These are phyloP conservation scores for Zygogramma bicolorata DNA, from an alignment of 2,888 invertebrate genomes.

Conservation along the genomic window DNA sequence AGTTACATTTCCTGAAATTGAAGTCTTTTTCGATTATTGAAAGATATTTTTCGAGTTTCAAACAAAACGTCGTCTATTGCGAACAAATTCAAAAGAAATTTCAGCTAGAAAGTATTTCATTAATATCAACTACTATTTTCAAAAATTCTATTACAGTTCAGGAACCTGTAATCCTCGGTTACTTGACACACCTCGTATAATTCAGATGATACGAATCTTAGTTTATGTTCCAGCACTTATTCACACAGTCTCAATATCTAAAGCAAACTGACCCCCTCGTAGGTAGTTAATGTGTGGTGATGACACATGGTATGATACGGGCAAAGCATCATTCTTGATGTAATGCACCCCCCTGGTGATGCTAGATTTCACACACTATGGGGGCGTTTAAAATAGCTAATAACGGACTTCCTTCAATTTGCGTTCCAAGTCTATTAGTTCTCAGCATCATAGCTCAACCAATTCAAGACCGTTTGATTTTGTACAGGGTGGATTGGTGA, in stretches of 20 bases:
- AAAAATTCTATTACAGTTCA: too few relatives aligned
- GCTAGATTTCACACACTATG: not conserved
- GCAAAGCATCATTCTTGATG: not conserved
- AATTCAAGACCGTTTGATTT: not conserved
- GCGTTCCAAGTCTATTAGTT: slow-evolving; percentile 1
- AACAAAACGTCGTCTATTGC: too few relatives aligned
- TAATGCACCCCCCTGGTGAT: not conserved
- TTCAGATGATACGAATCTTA: too few relatives aligned
- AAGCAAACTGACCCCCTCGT: not conserved
- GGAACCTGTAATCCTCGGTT: too few relatives aligned
- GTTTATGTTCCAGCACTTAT: not conserved
- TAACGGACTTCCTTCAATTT: not conserved
- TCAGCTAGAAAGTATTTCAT: too few relatives aligned
- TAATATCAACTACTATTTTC: too few relatives aligned
- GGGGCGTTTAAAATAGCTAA: slow-evolving; percentile 10
- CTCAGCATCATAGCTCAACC: not conserved
- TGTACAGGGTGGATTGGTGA: not conserved
- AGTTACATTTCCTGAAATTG: too few relatives aligned
- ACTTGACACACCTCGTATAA: too few relatives aligned
- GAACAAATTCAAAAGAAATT: too few relatives aligned
- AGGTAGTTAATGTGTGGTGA: not conserved
- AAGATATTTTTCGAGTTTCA: too few relatives aligned
- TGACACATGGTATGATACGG: not conserved
- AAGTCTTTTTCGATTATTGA: too few relatives aligned
- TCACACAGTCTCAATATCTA: not conserved